These are phyloP conservation scores for Porphyrio hochstetteri DNA, from an alignment of 2,113 vertebrate species.

Conservation along the genomic window DNA sequence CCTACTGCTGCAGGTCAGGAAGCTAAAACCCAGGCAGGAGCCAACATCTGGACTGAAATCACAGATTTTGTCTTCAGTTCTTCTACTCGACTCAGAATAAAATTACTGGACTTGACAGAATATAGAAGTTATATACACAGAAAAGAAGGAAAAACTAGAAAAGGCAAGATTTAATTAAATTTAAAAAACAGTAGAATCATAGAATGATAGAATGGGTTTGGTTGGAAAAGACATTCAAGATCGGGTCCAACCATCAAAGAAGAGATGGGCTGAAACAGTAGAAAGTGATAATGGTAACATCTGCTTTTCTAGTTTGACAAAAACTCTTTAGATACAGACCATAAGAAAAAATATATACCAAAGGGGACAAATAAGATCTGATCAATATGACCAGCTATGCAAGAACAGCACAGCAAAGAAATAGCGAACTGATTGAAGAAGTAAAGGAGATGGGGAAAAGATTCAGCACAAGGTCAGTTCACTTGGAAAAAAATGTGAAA, in stretches of 20 bases:
- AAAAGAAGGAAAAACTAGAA: background rate
- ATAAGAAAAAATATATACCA: background rate
- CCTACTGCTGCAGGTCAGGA: background rate
- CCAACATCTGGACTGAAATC: background rate
- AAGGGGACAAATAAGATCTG: background rate
- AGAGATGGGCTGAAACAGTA: background rate
- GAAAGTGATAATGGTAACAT: background rate
- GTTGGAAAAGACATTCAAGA: no score
- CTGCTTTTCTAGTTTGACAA: background rate
- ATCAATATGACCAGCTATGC: background rate
- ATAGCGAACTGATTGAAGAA: background rate
- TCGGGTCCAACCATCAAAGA: background rate
- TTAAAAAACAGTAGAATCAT: background rate
- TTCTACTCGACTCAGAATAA: background rate
- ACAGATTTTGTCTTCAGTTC: background rate
- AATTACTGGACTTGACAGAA: background rate
- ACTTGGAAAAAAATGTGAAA: background rate
- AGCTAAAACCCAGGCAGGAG: background rate
- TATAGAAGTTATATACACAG: background rate
- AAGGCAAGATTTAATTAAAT: background rate
- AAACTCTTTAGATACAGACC: background rate
- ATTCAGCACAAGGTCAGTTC: background rate
- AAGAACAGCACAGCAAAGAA: background rate
- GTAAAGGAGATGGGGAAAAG: background rate
- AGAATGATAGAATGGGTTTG: no score